phyloP scores from a whole-genome alignment of 1,140 invertebrate genomes.

The Lutraria rhynchaena region DNA sequence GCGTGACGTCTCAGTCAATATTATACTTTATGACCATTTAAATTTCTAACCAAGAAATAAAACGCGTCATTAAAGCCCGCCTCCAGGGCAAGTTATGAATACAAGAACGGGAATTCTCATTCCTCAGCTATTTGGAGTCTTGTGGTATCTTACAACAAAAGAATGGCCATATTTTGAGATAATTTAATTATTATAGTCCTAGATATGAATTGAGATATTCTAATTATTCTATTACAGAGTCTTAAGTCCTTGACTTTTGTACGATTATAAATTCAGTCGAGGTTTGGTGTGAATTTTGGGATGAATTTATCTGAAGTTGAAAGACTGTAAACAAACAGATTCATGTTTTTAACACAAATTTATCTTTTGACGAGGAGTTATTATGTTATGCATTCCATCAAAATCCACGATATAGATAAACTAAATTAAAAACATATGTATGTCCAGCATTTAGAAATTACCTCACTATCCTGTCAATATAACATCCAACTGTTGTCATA shows the following conservation, averaged over 20 bases:
- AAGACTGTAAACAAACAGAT: too few species aligned
- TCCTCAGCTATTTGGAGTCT: conserved; percentile 11
- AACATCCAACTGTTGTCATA: too few species aligned
- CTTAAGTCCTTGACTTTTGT: background rate
- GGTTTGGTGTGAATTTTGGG: conserved; percentile 18
- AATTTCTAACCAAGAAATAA: conserved; percentile 48
- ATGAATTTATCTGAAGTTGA: too few species aligned
- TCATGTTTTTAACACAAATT: too few species aligned
- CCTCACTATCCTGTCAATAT: too few species aligned
- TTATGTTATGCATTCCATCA: too few species aligned
- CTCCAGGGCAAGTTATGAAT: background rate
- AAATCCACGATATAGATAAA: too few species aligned
- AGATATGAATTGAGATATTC: conserved; percentile 40
- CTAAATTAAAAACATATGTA: too few species aligned
- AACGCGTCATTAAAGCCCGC: conserved; percentile 35
- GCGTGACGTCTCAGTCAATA: conserved; percentile 26
- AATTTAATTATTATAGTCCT: conserved; percentile 34
- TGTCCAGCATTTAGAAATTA: too few species aligned
- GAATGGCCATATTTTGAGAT: conserved; percentile 19
- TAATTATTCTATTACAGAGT: conserved; percentile 25
- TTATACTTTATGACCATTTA: conserved; percentile 37
- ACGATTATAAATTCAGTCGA: conserved; percentile 35
- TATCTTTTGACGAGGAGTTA: too few species aligned
- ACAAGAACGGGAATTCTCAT: background rate
- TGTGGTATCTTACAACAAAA: conserved; percentile 34